phyloP scores from a whole-genome alignment of 2,888 invertebrate genomes.

The Phaonia tiefii region DNA sequence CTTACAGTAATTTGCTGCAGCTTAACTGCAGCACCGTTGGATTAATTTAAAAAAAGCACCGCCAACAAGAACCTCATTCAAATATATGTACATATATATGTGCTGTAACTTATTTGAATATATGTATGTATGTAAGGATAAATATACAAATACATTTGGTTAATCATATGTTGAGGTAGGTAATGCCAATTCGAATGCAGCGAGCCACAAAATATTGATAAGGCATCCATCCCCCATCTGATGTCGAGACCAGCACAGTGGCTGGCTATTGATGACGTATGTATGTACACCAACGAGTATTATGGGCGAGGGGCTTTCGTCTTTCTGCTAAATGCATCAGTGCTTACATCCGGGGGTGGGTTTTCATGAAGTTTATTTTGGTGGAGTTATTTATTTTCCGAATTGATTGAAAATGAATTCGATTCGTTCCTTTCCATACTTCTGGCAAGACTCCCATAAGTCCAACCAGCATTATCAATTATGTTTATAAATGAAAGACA shows the following conservation, averaged over 20 bases:
- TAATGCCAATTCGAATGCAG: slow-evolving; percentile 39
- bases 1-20: slow-evolving; percentile 31
- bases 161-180: slow-evolving; percentile 59
- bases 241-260: slow-evolving; percentile 23
- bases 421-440: neutral
- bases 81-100: too few species aligned
- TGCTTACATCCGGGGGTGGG: slow-evolving; percentile 29
- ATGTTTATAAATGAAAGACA: slow-evolving; percentile 12
- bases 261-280: slow-evolving; percentile 29
- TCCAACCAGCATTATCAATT: slow-evolving; percentile 14
- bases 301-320: neutral
- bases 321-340: slow-evolving; percentile 1
- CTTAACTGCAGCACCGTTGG: slow-evolving; percentile 2
- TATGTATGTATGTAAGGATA: too few species aligned
- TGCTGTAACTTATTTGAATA: too few species aligned
- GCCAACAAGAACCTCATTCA: too few species aligned
- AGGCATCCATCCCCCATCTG: slow-evolving; percentile 4
- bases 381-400: slow-evolving; percentile 29
- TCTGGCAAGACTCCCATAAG: slow-evolving; percentile 7
- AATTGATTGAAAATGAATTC: neutral
- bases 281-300: neutral
- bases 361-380: slow-evolving; percentile 18
- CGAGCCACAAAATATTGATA: slow-evolving; percentile 31
- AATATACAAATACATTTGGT: neutral
- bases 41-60: slow-evolving; percentile 11